These are phyloP conservation scores for Clepsis dumicolana DNA, from an alignment of 2,888 invertebrate species.

Conservation along the genomic window DNA sequence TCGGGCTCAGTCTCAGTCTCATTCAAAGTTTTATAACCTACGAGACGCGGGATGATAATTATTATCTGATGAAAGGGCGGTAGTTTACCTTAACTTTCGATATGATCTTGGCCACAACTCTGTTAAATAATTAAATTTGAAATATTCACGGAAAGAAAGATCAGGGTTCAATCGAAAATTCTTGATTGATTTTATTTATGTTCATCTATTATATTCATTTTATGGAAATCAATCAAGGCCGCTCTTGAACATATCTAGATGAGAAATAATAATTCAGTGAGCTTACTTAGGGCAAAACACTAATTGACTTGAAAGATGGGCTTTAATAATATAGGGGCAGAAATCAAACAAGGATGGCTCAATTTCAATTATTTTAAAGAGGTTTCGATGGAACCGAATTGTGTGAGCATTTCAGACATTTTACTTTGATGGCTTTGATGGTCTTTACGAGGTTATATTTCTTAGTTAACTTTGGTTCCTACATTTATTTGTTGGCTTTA, in stretches of 20 bases:
- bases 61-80: too few species aligned
- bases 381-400: conserved; percentile 23
- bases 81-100: too few species aligned
- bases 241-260: conserved; percentile 3
- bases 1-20: too few species aligned
- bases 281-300: conserved; percentile 17
- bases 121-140: too few species aligned
- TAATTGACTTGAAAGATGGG: conserved; percentile 23
- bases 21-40: too few species aligned
- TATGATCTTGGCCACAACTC: too few species aligned
- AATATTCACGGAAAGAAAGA: background rate
- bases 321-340: conserved; percentile 1
- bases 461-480: background rate
- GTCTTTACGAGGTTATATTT: background rate
- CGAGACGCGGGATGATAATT: too few species aligned
- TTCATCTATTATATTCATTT: background rate
- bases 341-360: conserved; percentile 29
- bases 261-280: conserved; percentile 7
- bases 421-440: background rate
- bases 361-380: conserved; percentile 28
- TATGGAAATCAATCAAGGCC: background rate
- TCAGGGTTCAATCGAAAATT: background rate
- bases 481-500: too few species aligned
- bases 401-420: conserved; percentile 23
- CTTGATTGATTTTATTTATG: background rate